phyloP scores from a whole-genome alignment of 2,113 vertebrate species.

The Pseudorasbora parva region DNA sequence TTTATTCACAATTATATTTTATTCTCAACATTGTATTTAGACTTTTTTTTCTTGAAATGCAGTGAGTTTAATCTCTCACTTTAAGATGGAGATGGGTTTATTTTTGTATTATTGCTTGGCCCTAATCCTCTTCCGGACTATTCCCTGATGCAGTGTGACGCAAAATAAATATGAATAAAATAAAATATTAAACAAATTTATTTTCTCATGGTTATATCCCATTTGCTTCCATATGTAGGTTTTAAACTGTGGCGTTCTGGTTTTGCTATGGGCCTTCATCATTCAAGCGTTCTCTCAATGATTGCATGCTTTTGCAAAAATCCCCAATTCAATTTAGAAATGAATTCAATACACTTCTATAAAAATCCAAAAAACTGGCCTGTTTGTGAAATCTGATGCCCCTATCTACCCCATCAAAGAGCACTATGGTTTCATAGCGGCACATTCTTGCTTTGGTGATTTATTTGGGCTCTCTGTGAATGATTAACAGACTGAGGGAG shows the following conservation, averaged over 20 bases:
- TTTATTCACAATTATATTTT: too few relatives aligned
- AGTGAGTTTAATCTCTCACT: too few relatives aligned
- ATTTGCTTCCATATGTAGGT: background rate
- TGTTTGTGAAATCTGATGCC: constrained; percentile 60
- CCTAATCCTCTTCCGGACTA: too few relatives aligned
- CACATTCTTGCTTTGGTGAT: constrained; percentile 55
- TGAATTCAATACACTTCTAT: constrained; percentile 49
- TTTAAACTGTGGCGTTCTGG: background rate
- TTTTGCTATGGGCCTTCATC: background rate
- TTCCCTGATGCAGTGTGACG: background rate
- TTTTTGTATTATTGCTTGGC: too few relatives aligned
- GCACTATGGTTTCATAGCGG: constrained; percentile 52
- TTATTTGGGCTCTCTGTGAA: constrained; percentile 66
- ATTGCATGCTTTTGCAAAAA: constrained; percentile 54
- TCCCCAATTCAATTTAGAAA: constrained; percentile 44
- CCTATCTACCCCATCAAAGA: constrained; percentile 64
- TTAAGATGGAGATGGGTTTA: too few relatives aligned
- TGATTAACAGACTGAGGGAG: constrained; percentile 64
- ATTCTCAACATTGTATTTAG: too few relatives aligned
- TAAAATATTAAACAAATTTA: background rate
- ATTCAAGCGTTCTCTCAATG: constrained; percentile 10
- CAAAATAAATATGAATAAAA: background rate
- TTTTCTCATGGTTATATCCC: background rate
- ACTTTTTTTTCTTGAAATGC: too few relatives aligned
- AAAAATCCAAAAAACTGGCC: constrained; percentile 42